A percentile compares a stretch with the other conserved stretches of the same genome.
Conservation (phyloP, 1,140 invertebrate genomes). For the Drosophila nikananu region DNA sequence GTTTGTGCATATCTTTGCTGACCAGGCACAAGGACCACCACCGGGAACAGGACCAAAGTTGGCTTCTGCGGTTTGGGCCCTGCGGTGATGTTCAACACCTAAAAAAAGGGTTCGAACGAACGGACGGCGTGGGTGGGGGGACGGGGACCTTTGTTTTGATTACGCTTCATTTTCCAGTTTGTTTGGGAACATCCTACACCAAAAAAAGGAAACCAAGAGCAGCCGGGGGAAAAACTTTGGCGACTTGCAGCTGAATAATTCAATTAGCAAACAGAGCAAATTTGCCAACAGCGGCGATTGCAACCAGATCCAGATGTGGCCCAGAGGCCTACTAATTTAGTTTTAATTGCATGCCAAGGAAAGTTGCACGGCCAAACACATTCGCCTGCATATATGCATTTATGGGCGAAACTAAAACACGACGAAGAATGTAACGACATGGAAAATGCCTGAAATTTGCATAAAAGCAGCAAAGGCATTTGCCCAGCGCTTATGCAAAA, state of each 20-base stretch:
- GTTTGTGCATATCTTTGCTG: slow-evolving; percentile 80
- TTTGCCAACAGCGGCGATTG: slow-evolving; percentile 40
- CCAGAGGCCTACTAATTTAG: slow-evolving; percentile 81
- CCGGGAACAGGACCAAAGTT: slow-evolving; percentile 41
- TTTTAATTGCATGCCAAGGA: slow-evolving; percentile 77
- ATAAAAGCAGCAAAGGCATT: slow-evolving; percentile 83
- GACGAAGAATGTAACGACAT: slow-evolving; percentile 79
- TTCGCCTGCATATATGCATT: slow-evolving; percentile 47
- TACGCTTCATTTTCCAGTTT: slow-evolving; percentile 50
- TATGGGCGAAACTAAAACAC: slow-evolving; percentile 49
- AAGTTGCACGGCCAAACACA: slow-evolving; percentile 29
- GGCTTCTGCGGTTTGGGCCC: slow-evolving; percentile 63
- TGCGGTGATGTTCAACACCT: slow-evolving; percentile 81
- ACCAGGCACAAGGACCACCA: slow-evolving; percentile 58
- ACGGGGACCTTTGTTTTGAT: slow-evolving; percentile 44
- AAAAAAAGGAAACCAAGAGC: neutral
- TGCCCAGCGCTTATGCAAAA: slow-evolving; percentile 81
- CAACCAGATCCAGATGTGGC: slow-evolving; percentile 38
- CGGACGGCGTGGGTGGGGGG: neutral
- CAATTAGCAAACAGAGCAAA: slow-evolving; percentile 68
- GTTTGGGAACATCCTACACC: slow-evolving; percentile 23
- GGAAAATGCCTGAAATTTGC: slow-evolving; percentile 79
- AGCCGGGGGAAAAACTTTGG: slow-evolving; percentile 30
- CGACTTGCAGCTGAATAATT: slow-evolving; percentile 75
- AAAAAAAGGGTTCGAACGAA: slow-evolving; percentile 52